Conservation (phyloP, 2,888 invertebrate genomes). For the Doris montereyensis region DNA sequence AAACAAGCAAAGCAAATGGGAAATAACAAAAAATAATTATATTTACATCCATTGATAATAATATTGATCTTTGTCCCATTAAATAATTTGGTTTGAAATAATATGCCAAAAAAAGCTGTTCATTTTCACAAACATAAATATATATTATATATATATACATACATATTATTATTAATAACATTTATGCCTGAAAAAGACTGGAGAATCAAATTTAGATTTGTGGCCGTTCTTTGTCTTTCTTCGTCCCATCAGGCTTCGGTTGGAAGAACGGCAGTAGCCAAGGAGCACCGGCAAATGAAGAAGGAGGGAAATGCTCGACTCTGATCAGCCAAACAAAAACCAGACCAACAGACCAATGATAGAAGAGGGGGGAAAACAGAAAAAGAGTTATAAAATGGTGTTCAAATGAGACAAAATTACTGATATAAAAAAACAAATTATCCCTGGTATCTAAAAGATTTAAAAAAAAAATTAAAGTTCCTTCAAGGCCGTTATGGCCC, state of each 20-base stretch:
- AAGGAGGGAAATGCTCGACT: conserved; percentile 43
- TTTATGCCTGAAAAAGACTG: too few relatives aligned
- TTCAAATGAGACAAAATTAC: not conserved
- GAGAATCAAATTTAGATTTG: not conserved
- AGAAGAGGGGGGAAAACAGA: not conserved
- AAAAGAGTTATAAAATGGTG: not conserved
- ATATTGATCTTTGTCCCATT: too few relatives aligned
- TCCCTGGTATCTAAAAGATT: not conserved
- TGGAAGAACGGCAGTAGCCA: conserved; percentile 41
- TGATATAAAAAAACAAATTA: not conserved
- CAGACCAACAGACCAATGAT: not conserved
- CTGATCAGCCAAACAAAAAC: conserved; percentile 38
- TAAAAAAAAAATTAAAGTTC: too few relatives aligned
- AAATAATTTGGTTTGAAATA: too few relatives aligned
- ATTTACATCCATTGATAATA: too few relatives aligned
- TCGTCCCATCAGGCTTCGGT: conserved; percentile 39
- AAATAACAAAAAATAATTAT: too few relatives aligned
- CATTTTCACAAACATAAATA: too few relatives aligned
- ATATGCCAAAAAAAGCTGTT: too few relatives aligned
- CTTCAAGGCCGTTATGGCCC: too few relatives aligned
- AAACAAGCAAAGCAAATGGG: too few relatives aligned
- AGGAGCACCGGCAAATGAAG: conserved; percentile 45
- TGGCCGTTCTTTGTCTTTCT: not conserved
- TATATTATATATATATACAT: too few relatives aligned
- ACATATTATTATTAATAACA: too few relatives aligned